Conservation (phyloP, 2,113 vertebrate species). For the Scalopus aquaticus region DNA sequence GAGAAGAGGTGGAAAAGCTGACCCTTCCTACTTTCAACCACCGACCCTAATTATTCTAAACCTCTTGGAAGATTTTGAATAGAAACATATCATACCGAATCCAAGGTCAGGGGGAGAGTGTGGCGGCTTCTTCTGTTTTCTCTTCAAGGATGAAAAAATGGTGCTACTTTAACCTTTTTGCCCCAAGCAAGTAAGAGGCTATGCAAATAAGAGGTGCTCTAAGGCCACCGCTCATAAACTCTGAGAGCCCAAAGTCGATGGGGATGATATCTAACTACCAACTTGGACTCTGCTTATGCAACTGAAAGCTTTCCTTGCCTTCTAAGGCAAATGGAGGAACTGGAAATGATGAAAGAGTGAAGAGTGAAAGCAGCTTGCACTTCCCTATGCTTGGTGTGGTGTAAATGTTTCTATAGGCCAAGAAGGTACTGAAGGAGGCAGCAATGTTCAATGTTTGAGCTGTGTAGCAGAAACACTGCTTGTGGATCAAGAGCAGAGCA, state of each 20-base stretch:
- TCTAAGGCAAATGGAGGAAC: not conserved
- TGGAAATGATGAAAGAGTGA: not conserved
- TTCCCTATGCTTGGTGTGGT: not conserved
- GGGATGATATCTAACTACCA: not conserved
- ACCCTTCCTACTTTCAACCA: not conserved
- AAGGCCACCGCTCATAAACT: not conserved
- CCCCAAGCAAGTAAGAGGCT: not conserved
- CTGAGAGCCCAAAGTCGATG: not conserved
- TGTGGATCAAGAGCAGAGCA: not conserved
- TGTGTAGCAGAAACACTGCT: not conserved
- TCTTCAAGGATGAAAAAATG: not conserved
- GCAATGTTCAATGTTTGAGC: not conserved
- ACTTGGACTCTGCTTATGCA: not conserved
- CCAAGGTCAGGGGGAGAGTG: not conserved
- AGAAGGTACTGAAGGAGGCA: not conserved
- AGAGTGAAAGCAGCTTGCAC: not conserved
- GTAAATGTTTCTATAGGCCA: not conserved
- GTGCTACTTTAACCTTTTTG: not conserved
- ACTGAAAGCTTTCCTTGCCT: not conserved
- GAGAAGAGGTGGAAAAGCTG: not conserved
- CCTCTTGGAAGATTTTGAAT: not conserved
- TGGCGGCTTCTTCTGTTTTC: not conserved
- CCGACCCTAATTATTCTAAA: not conserved
- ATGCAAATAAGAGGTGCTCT: not conserved
- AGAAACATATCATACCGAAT: not conserved